Conservation (phyloP, 1,140 invertebrate genomes). For the Trichonephila inaurata region DNA sequence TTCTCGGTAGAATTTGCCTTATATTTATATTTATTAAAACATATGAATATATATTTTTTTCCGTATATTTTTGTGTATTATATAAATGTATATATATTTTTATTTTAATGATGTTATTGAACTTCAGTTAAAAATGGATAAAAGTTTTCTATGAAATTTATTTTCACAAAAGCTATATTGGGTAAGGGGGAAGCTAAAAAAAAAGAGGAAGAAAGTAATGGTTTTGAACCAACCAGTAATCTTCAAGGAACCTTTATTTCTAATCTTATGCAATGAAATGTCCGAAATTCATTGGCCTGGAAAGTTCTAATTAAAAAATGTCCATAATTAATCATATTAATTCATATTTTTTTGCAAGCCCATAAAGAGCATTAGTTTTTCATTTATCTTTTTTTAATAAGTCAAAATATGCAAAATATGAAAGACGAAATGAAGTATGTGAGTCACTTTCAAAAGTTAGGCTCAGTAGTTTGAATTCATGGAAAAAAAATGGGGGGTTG, state of each 20-base stretch:
- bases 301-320: conserved; percentile 55
- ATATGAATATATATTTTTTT: neutral
- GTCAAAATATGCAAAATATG: conserved; percentile 72
- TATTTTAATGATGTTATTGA: neutral
- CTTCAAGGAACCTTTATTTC: conserved; percentile 52
- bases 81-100: neutral
- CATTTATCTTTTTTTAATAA: conserved; percentile 74
- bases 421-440: conserved; percentile 71
- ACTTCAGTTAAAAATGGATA: neutral
- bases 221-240: conserved; percentile 23
- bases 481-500: neutral
- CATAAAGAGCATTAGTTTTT: conserved; percentile 74
- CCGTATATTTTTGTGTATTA: neutral
- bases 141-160: neutral
- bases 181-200: neutral
- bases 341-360: conserved; percentile 49
- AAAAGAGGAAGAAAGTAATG: neutral
- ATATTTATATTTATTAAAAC: neutral
- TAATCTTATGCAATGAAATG: conserved; percentile 60
- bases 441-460: conserved; percentile 72
- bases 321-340: conserved; percentile 71
- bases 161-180: neutral
- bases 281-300: conserved; percentile 43
- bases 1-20: no score
- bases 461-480: conserved; percentile 54